Evolutionary conservation across 53 echinoderm and acorn worm species (phyloP), one percentile per base, ranked within the genome.

Genomic region (Paracentrotus lividus): DNA sequence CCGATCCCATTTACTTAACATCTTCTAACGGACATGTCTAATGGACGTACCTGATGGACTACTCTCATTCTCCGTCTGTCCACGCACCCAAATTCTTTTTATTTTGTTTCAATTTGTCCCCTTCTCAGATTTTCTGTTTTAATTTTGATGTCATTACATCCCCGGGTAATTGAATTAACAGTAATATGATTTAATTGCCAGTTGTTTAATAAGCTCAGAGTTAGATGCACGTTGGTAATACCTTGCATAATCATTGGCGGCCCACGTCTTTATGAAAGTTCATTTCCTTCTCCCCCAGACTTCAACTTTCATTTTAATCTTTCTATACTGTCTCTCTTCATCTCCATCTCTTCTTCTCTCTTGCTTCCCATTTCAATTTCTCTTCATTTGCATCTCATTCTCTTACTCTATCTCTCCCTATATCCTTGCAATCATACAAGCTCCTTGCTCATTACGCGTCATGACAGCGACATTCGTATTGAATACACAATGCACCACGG

Each of bases 151-250:
- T 92, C 42, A 78, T 78, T 78, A 78, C 59, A 21, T 92, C 57
- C 51, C 81, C 24, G 31, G 16, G 92, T 92, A 92, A 92, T 92
- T 92, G 92, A 92, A 92, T 92, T 92, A 92, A 78, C 92, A 92
- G 92, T 92, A 92, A 78, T 92, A 92, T 92, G 92, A 92, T 92
- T 92, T 92, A 92, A 92, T 92, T 92, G 92, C 78, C 92, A 92
- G 92, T 58, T 78, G 3, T 92, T 44, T 81, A 92, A 92, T 92
- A 92, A 92, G 44, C 78, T 20, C 8, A 1, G 1, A 43, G 24
- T 52, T 42, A 43, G 58, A 78, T 77, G 42, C 56, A 49, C 81
- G 40, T 26, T 92, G 47, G 60, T 54, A 78, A 78, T 56, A 92
- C 57, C 92, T 78, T 56, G 81, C 92, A 92, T 92, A 53, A 77